Evolutionary conservation across 2,888 invertebrate genomes (phyloP).

Genomic region (Sabatieria punctata): DNA sequence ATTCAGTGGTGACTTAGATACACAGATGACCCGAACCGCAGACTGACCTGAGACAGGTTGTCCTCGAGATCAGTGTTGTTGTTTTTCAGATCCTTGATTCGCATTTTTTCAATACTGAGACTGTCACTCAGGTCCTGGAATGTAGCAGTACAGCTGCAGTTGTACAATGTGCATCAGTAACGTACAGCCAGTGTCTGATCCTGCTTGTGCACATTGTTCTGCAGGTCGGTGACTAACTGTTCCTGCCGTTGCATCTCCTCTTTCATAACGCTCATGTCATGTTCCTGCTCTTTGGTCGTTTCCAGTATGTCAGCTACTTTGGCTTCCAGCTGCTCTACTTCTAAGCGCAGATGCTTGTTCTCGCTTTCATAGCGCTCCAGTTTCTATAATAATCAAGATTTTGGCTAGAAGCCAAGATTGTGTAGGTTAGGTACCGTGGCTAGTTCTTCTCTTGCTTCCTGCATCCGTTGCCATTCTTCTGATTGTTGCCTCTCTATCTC

Average conservation of each 20-base stretch:
- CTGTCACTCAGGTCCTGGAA: not conserved
- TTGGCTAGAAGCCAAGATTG: too few species aligned
- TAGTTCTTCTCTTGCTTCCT: too few species aligned
- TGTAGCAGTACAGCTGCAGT: too few species aligned
- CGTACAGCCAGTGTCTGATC: constrained; percentile 23
- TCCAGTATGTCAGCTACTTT: constrained; percentile 15
- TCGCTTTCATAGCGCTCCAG: too few species aligned
- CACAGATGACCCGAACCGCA: not conserved
- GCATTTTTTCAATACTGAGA: not conserved
- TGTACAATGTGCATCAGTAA: too few species aligned
- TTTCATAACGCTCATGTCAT: constrained; percentile 11
- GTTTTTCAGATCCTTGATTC: not conserved
- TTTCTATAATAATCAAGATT: too few species aligned
- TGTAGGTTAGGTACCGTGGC: too few species aligned
- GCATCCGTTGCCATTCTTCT: too few species aligned
- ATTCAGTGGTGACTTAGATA: not conserved
- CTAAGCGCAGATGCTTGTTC: constrained; percentile 11
- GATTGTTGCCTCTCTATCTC: too few species aligned
- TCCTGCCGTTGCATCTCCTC: constrained; percentile 21
- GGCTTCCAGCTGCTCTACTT: constrained; percentile 13
- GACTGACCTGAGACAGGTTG: not conserved
- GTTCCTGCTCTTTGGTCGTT: constrained; percentile 10
- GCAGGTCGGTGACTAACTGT: constrained; percentile 21
- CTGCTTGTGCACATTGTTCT: constrained; percentile 24
- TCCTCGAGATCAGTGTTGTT: not conserved